These are phyloP conservation scores for Parotia lawesii DNA, from an alignment of 2,113 vertebrate species.

Conservation along the genomic window DNA sequence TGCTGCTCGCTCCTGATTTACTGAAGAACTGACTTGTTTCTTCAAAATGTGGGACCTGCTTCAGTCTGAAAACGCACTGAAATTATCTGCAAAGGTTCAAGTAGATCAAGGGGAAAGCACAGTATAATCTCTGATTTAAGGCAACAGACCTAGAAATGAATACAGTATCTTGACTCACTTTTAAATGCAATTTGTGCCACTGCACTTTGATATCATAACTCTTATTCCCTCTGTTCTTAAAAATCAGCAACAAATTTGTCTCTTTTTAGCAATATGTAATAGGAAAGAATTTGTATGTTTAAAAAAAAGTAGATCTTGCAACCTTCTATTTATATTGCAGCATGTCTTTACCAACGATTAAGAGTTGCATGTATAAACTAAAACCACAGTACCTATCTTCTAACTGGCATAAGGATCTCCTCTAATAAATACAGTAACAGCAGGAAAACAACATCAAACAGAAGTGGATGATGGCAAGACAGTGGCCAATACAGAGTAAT, in stretches of 20 bases:
- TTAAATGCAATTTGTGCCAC: not conserved
- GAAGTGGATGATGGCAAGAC: not conserved
- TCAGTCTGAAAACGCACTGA: not conserved
- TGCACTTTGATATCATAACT: not conserved
- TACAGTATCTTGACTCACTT: not conserved
- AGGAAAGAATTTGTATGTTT: not conserved
- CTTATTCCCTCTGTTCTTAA: not conserved
- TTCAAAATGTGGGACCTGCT: not conserved
- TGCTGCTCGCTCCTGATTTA: not conserved
- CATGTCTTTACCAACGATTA: not conserved
- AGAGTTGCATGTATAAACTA: not conserved
- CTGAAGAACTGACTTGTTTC: not conserved
- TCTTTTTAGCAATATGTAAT: not conserved
- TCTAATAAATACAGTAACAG: not conserved
- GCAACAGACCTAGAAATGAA: not conserved
- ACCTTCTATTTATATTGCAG: not conserved
- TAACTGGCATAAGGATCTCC: not conserved
- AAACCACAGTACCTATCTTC: not conserved
- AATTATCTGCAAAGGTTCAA: not conserved
- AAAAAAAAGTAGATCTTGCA: not conserved
- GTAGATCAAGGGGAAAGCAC: not conserved
- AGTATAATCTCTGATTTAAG: not conserved
- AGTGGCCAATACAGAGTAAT: not conserved
- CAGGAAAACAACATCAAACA: not conserved
- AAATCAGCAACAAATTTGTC: not conserved